Base-by-base conservation (phyloP, 2,888 invertebrate genomes). In the Neria commutata region DNA sequence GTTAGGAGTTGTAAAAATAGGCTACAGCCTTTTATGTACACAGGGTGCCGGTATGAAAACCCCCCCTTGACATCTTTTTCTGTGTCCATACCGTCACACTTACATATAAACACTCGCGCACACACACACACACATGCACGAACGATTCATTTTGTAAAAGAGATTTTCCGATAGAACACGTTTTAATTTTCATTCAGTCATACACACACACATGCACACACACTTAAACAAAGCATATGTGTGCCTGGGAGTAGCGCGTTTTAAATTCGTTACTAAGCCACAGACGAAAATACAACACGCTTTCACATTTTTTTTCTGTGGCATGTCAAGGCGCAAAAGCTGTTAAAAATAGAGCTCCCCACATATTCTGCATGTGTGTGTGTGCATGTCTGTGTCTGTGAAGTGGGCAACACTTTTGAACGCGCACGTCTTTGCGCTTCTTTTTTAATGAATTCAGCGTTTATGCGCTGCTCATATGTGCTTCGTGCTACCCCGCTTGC, bases 161-260 rank as follows among this genome's bases (percentile, higher is more conserved):
- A 76, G 75, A 78, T 79, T 74, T 69, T 61, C 64, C 69, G 79
- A 79, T 79, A 78, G 73, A 74, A 73, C 79, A 79, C 79, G 79
- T 77, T 78, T 74, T 74, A 76, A 78, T 77, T 74, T 76, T 67
- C 66, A 56, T 63, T 61, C 42, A 2, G 4, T 19, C 66, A 62
- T 63, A 60, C 55, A 58, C 53, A 46, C 52, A 60, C 55, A 54
- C 49, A 45, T 14, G 23, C 53, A 29, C 56, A 51, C 54, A 29
- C 49, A 55, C 56, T 26, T 37, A 34, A 24, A 54, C 46, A 60
- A n/a, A n/a, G n/a, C n/a, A n/a, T n/a, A n/a, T n/a, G n/a, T n/a
- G n/a, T n/a, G n/a, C n/a, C n/a, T n/a, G n/a, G n/a, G 17, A 48
- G 48, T 23, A 16, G 33, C 29, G 29, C 33, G 14, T 17, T 54